These are phyloP conservation scores for Pardosa pseudoannulata DNA, from an alignment of 2,888 invertebrate genomes.

Conservation along the genomic window DNA sequence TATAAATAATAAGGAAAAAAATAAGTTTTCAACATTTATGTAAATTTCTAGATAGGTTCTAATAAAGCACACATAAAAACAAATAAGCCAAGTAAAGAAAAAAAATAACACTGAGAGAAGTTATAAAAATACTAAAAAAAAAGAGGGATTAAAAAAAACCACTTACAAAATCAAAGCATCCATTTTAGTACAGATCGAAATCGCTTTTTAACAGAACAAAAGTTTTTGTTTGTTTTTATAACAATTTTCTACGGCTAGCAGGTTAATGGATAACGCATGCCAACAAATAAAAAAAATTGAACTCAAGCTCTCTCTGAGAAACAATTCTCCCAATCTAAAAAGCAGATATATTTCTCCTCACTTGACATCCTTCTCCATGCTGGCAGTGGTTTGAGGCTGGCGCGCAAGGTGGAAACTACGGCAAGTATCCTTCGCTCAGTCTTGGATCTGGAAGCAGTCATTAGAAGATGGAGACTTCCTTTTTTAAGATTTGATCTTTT, in stretches of 20 bases:
- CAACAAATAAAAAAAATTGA: slow-evolving; percentile 9
- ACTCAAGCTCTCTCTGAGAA: too few relatives aligned
- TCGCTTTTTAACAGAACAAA: neutral
- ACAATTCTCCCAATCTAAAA: neutral
- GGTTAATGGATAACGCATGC: neutral
- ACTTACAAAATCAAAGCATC: neutral
- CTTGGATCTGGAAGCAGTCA: slow-evolving; percentile 38
- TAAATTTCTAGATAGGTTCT: too few relatives aligned
- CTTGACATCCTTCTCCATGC: slow-evolving; percentile 70
- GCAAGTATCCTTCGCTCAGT: slow-evolving; percentile 36
- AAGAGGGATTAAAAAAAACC: too few relatives aligned
- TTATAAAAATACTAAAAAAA: too few relatives aligned
- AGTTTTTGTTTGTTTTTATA: too few relatives aligned
- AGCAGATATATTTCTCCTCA: slow-evolving; percentile 16
- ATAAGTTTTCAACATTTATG: too few relatives aligned
- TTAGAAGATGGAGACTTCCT: slow-evolving; percentile 39
- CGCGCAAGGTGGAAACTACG: slow-evolving; percentile 48
- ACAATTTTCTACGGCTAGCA: too few relatives aligned
- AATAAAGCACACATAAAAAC: too few relatives aligned
- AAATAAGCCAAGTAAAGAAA: too few relatives aligned
- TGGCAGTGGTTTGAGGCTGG: slow-evolving; percentile 64
- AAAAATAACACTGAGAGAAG: too few relatives aligned
- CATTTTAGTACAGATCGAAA: neutral
- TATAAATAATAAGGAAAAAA: too few relatives aligned
- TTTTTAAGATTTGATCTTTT: slow-evolving; percentile 36